Base-by-base conservation (phyloP, 1,140 invertebrate genomes). In the Monochamus saltuarius region DNA sequence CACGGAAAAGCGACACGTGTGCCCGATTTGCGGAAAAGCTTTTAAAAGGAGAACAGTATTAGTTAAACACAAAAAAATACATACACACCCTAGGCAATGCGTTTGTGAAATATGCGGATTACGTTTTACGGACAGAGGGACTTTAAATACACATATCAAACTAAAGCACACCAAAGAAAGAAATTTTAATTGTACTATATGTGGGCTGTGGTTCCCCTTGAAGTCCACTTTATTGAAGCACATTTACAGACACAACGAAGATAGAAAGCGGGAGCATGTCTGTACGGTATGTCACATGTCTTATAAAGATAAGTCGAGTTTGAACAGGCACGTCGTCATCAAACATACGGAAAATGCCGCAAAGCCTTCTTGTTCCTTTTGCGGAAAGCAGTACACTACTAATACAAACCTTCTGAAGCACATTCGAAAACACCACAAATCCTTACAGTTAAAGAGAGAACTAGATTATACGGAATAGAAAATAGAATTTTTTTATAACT, bases 101-200 rank as follows among this genome's bases (percentile, higher is more conserved):
- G 45, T 56, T 16, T 56, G 53, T 56, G 53, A 56, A 4, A 56
- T 42, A 45, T 56, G 53, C 43, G 53, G 53, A 13, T 22, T 45
- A 29, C 39, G 53, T 9, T 56, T 56, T 37, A 56, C 43, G 10
- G 37, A 39, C 4, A 35, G 22, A 8, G 45, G 53, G 43, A 56
- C 53, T 13, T 11, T 56, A n/a, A 45, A 56, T 10, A 56, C 53
- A 11, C 53, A 56, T 34, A 56, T 56, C 9, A 56, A 56, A 45
- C 22, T 56, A 14, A 56, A 56, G 35, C 53, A 56, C 35, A 56
- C 53, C 1, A 37, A 56, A 14, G 53, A 56, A 45, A 43, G 53
- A 45, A 56, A 56, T 34, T 56, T 40, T 35, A 29, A 17, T 19
- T 56, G 53, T 29, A n/a, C 53, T 11, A 29, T 45, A 16, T 56